Percentiles rank a stretch among this genome's conserved stretches.
Evolutionary conservation across 2,113 vertebrate genomes (phyloP).

Genomic region (Pelvicachromis taeniatus): DNA sequence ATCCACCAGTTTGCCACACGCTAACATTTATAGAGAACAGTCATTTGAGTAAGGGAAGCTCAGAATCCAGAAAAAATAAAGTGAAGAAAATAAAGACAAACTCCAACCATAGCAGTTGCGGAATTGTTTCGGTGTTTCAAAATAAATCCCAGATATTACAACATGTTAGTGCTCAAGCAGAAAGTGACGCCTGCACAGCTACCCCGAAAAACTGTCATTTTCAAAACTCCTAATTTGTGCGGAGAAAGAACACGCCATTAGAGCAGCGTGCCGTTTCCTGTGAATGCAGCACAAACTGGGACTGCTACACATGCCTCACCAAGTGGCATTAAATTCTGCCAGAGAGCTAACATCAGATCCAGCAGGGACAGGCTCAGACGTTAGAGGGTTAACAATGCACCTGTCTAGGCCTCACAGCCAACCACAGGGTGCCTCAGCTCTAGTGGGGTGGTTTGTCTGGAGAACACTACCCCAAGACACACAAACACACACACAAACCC

Average conservation of each 20-base stretch:
- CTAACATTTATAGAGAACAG: background rate
- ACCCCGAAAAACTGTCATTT: background rate
- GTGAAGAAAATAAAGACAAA: background rate
- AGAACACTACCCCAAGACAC: constrained; percentile 3
- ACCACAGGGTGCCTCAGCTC: constrained; percentile 57
- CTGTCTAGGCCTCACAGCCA: constrained; percentile 61
- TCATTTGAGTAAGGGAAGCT: background rate
- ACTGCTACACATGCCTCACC: background rate
- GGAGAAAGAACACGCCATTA: background rate
- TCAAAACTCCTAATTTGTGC: background rate
- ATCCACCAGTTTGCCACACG: background rate
- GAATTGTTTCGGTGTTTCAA: background rate
- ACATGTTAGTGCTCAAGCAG: background rate
- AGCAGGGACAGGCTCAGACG: constrained; percentile 43
- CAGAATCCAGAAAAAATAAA: background rate
- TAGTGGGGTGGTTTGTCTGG: constrained; percentile 20
- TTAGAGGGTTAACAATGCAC: constrained; percentile 71
- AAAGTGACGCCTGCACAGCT: background rate
- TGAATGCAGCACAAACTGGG: background rate
- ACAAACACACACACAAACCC: background rate
- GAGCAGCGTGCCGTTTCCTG: background rate
- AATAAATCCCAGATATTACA: background rate
- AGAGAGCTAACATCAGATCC: background rate
- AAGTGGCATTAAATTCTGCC: background rate
- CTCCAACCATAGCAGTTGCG: background rate